Evolutionary conservation across 2,888 invertebrate genomes (phyloP).

Genomic region (Spilosoma lubricipeda): DNA sequence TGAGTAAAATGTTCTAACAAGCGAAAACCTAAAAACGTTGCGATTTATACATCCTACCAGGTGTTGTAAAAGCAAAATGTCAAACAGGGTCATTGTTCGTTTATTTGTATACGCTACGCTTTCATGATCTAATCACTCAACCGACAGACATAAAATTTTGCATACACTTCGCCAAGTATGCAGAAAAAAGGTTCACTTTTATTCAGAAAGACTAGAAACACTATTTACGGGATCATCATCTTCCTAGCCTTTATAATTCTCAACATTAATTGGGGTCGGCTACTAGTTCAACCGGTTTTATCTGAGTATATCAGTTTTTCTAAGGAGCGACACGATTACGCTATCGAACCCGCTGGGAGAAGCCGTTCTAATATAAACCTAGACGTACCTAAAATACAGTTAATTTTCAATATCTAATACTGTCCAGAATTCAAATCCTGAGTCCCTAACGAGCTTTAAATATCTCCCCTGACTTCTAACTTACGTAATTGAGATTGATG

Average conservation of each 20-base stretch:
- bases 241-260: too few relatives aligned
- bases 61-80: neutral
- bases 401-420: constrained; percentile 1
- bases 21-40: too few relatives aligned
- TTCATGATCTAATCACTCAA: neutral
- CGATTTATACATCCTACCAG: neutral
- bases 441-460: neutral
- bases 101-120: neutral
- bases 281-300: too few relatives aligned
- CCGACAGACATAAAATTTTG: neutral
- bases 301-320: too few relatives aligned
- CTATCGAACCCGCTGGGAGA: neutral
- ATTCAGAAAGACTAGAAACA: too few relatives aligned
- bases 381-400: neutral
- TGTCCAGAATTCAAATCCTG: neutral
- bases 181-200: too few relatives aligned
- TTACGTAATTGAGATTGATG: constrained; percentile 22
- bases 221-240: too few relatives aligned
- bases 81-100: neutral
- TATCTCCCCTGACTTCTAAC: constrained; percentile 10
- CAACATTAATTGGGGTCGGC: too few relatives aligned
- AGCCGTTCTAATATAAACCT: neutral
- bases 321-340: too few relatives aligned
- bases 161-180: too few relatives aligned
- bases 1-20: too few relatives aligned